A percentile compares a stretch with the other conserved stretches of the same genome.
These are phyloP conservation scores for Neocloeon triangulifer DNA, from an alignment of 1,140 invertebrate genomes.

Conservation along the genomic window DNA sequence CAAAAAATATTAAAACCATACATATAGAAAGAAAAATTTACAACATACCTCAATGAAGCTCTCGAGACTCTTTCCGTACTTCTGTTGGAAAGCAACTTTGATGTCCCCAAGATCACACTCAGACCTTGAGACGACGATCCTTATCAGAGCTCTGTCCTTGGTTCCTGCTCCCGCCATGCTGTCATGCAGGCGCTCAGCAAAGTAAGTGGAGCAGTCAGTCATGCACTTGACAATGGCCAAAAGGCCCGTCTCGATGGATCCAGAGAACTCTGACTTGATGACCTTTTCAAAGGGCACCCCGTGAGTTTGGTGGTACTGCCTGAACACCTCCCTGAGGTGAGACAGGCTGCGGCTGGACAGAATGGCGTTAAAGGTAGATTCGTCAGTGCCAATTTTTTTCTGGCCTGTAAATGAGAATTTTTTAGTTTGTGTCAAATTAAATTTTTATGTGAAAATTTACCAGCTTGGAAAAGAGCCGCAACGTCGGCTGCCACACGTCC, in stretches of 20 bases:
- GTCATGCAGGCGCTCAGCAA: constrained; percentile 31
- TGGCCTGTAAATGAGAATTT: too few species aligned
- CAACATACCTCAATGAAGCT: constrained; percentile 21
- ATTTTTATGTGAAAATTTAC: constrained; percentile 15
- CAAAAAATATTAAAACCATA: too few species aligned
- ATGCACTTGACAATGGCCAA: too few species aligned
- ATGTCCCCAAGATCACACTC: constrained; percentile 32
- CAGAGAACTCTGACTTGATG: neutral
- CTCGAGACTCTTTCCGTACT: constrained; percentile 25
- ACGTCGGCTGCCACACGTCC: constrained; percentile 41
- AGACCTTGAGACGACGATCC: constrained; percentile 27
- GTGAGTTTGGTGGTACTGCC: constrained; percentile 38
- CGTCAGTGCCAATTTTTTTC: constrained; percentile 53
- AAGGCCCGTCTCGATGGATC: too few species aligned
- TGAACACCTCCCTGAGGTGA: too few species aligned
- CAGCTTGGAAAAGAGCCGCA: constrained; percentile 44
- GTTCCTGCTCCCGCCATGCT: constrained; percentile 31
- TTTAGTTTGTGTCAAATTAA: too few species aligned
- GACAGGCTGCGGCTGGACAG: too few species aligned
- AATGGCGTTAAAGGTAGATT: constrained; percentile 64
- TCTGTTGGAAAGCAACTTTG: constrained; percentile 22
- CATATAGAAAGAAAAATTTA: too few species aligned
- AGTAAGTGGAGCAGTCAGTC: too few species aligned
- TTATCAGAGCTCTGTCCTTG: constrained; percentile 28
- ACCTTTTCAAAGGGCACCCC: too few species aligned